Evolutionary conservation across 2,113 vertebrate genomes (phyloP).

Genomic region (Meles meles): DNA sequence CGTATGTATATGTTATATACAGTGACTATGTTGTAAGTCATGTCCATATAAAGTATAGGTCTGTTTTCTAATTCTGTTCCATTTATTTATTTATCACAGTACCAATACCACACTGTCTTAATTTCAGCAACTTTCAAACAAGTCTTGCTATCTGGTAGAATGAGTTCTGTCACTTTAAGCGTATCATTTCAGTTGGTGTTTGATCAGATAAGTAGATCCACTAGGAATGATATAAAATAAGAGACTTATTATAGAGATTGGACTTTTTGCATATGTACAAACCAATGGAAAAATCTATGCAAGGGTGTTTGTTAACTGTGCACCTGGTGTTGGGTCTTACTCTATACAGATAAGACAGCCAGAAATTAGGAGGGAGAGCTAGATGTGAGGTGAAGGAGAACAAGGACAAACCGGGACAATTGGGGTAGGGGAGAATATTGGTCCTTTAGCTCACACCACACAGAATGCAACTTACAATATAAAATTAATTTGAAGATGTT

Average conservation of each 20-base stretch:
- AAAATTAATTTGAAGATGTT: background rate
- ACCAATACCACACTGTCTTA: background rate
- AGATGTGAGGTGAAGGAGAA: background rate
- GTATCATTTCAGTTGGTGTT: background rate
- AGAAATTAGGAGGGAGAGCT: background rate
- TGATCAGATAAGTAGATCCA: background rate
- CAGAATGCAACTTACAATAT: background rate
- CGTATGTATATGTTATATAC: background rate
- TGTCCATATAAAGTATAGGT: background rate
- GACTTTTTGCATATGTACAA: background rate
- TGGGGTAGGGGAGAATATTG: background rate
- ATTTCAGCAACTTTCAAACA: background rate
- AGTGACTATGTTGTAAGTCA: background rate
- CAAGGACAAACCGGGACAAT: background rate
- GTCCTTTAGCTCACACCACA: background rate
- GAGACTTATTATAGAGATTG: background rate
- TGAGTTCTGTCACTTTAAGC: background rate
- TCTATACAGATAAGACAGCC: background rate
- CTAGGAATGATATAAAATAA: background rate
- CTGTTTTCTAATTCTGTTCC: background rate
- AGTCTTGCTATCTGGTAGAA: background rate
- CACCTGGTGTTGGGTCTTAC: background rate
- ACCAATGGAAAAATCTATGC: background rate
- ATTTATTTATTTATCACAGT: background rate
- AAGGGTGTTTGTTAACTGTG: background rate